phyloP scores from a whole-genome alignment of 2,797 vertebrate species.

The Muscicapa comitata region DNA sequence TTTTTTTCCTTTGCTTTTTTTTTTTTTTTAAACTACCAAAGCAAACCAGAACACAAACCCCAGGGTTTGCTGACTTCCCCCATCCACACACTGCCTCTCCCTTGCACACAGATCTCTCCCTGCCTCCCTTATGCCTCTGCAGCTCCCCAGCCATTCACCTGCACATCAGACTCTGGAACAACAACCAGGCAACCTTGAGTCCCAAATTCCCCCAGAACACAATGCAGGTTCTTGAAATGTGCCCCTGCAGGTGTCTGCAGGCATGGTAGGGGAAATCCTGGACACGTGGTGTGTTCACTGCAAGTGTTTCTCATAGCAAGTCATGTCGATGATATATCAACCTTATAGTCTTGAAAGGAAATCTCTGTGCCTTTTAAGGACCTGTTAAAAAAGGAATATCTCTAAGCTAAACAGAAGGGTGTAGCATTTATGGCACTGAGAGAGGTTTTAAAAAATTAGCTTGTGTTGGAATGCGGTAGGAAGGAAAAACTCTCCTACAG shows the following conservation, averaged over 20 bases:
- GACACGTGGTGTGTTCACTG: fast-evolving
- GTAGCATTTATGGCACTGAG: neutral
- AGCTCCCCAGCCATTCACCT: fast-evolving
- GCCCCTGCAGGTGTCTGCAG: neutral
- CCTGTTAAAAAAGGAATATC: neutral
- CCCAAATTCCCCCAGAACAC: neutral
- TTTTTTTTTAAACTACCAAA: neutral
- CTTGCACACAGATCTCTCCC: neutral
- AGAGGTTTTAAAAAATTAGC: neutral
- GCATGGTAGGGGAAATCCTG: fast-evolving
- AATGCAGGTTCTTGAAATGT: fast-evolving
- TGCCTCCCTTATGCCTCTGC: fast-evolving
- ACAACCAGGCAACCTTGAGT: fast-evolving
- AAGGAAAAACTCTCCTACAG: neutral
- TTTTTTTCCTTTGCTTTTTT: too few species aligned
- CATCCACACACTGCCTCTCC: fast-evolving
- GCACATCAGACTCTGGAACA: neutral
- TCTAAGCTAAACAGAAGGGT: neutral
- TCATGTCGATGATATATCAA: fast-evolving
- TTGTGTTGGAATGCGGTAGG: neutral
- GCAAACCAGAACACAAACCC: neutral
- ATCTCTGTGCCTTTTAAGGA: neutral
- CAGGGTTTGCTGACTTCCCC: fast-evolving
- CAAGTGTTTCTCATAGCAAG: neutral
- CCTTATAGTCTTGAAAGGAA: neutral